Evolutionary conservation across 2,113 vertebrate genomes (phyloP).

Genomic region (Electrona antarctica): DNA sequence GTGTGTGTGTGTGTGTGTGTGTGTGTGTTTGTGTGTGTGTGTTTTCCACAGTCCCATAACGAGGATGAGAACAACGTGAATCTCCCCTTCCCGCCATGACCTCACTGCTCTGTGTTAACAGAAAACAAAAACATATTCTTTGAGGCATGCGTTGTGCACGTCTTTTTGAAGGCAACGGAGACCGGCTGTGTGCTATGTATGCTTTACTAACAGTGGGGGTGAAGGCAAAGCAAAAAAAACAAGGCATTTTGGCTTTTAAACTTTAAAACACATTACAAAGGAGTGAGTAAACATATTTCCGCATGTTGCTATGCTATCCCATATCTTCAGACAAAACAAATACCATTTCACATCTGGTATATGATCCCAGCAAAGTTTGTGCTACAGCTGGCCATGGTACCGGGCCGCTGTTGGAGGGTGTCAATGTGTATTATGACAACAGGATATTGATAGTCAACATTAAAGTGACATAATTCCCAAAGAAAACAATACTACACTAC

Average conservation of each 20-base stretch:
- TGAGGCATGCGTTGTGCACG: neutral
- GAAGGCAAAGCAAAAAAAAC: slow-evolving; percentile 13
- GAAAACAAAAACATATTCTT: slow-evolving; percentile 12
- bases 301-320: slow-evolving; percentile 14
- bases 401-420: slow-evolving; percentile 1
- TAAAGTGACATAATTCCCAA: neutral
- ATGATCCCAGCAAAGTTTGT: slow-evolving; percentile 39
- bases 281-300: slow-evolving; percentile 32
- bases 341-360: slow-evolving; percentile 43
- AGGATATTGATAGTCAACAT: neutral
- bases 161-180: slow-evolving; percentile 28
- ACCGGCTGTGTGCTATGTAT: neutral
- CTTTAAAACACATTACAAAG: slow-evolving; percentile 26
- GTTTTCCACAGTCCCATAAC: neutral
- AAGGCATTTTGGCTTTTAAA: slow-evolving; percentile 23
- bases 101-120: neutral
- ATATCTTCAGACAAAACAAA: slow-evolving; percentile 34
- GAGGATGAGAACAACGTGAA: neutral
- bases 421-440: slow-evolving; percentile 7
- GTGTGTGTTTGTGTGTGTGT: slow-evolving; percentile 7
- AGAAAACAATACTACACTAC: no score
- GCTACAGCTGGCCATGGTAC: slow-evolving; percentile 21
- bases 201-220: neutral
- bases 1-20: neutral
- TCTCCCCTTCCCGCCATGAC: neutral